These are phyloP conservation scores for Limanda limanda DNA, from an alignment of 2,113 vertebrate genomes.

Conservation along the genomic window DNA sequence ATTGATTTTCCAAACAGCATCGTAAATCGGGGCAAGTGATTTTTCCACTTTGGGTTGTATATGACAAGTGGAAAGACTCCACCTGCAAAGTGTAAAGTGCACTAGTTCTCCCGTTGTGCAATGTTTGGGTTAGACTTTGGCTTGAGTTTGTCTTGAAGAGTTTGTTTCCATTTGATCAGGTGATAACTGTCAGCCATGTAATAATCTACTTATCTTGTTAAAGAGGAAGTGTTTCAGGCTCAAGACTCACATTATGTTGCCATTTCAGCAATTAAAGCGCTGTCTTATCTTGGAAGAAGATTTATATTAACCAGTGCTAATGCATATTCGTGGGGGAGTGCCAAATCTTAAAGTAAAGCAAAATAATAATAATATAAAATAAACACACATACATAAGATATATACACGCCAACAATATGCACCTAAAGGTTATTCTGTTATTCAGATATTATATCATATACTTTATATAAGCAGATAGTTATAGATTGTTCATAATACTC, in stretches of 20 bases:
- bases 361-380: background rate
- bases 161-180: background rate
- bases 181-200: slow-evolving; percentile 7
- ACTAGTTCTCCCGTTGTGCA: background rate
- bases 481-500: too few relatives aligned
- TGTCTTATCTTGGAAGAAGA: background rate
- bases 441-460: too few relatives aligned
- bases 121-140: background rate
- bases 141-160: slow-evolving; percentile 2
- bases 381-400: background rate
- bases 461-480: too few relatives aligned
- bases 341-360: background rate
- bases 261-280: background rate
- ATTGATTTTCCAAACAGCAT: slow-evolving; percentile 3
- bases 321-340: background rate
- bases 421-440: background rate
- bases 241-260: slow-evolving; percentile 3
- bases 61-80: slow-evolving; percentile 4
- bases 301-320: background rate
- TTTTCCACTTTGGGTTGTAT: slow-evolving; percentile 36
- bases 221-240: background rate
- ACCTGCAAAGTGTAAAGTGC: slow-evolving; percentile 36
- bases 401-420: background rate
- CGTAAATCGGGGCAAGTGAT: slow-evolving; percentile 24
- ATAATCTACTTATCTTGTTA: background rate